A percentile compares a stretch with the other conserved stretches of the same genome.
Evolutionary conservation across 2,888 invertebrate genomes (phyloP).

Genomic region (Rapana venosa): DNA sequence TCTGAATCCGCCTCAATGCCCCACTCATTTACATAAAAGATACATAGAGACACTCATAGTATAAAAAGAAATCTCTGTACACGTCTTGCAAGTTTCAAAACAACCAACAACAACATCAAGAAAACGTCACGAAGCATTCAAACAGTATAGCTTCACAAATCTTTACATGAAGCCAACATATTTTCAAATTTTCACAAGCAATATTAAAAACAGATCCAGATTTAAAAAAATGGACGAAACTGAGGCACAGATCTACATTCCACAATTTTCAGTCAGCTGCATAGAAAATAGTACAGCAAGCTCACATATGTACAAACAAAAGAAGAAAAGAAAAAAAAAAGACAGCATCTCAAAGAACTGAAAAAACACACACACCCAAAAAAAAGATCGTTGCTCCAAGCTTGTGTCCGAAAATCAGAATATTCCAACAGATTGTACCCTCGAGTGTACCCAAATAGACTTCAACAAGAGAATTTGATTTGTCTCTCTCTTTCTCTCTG

Average conservation of each 20-base stretch:
- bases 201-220: background rate
- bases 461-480: too few relatives aligned
- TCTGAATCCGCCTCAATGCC: too few relatives aligned
- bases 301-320: background rate
- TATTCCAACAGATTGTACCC: background rate
- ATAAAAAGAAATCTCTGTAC: too few relatives aligned
- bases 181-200: background rate
- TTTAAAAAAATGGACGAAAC: background rate
- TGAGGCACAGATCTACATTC: background rate
- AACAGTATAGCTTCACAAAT: too few relatives aligned
- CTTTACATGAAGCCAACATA: background rate
- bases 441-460: background rate
- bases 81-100: too few relatives aligned
- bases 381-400: background rate
- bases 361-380: background rate
- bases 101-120: too few relatives aligned
- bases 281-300: background rate
- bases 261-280: background rate
- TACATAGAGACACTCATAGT: too few relatives aligned
- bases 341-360: background rate
- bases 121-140: too few relatives aligned
- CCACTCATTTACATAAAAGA: too few relatives aligned
- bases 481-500: too few relatives aligned
- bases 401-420: background rate
- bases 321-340: background rate